Evolutionary conservation across 2,113 vertebrate genomes (phyloP), one percentile per base, ranked within the genome.

Genomic region (Lepidothrix coronata): DNA sequence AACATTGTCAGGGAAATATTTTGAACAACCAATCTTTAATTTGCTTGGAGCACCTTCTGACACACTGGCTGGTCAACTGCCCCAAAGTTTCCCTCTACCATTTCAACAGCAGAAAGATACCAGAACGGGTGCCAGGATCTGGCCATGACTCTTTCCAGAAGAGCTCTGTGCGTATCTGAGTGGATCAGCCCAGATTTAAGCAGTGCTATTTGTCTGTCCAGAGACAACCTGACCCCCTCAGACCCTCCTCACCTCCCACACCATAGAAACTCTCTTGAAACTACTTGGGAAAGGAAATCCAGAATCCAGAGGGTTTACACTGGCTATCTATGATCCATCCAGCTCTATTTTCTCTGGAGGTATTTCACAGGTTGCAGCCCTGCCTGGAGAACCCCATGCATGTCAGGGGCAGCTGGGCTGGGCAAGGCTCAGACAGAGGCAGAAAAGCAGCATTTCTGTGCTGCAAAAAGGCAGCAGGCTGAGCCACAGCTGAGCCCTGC

Each of bases 91-190:
- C 73, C 66, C 61, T 66, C 39, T 37, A 75, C 39, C 55, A 24
- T 11, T 54, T 35, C 30, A 72, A 28, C 51, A 65, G 57, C 73
- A 88, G 33, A 52, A 55, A 16, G 25, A 28, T 6, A 8, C 11
- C 49, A 18, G 4, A n/a, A 14, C 15, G 41, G 21, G 30, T 37
- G 33, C 31, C 59, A 48, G 52, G 20, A 65, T 41, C 31, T 24
- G n/a, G 25, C 52, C 20, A 2, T 67, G 30, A 15, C 52, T 52
- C 58, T n/a, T 66, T 39, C 25, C 59, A 66, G 35, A 75, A 78
- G 18, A 79, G 41, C 8, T 82, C 57, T 6, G 5, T 37, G 31
- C 3, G 1, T 2, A 5, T 24, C 31, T 0, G 0, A 31, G 30
- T 1, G 25, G 57, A 61, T 61, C 31, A 88, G 44, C 66, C 39